Evolutionary conservation across 1,140 invertebrate genomes (phyloP), one percentile per base, ranked within the genome.

Genomic region (Zaprionus ghesquierei): DNA sequence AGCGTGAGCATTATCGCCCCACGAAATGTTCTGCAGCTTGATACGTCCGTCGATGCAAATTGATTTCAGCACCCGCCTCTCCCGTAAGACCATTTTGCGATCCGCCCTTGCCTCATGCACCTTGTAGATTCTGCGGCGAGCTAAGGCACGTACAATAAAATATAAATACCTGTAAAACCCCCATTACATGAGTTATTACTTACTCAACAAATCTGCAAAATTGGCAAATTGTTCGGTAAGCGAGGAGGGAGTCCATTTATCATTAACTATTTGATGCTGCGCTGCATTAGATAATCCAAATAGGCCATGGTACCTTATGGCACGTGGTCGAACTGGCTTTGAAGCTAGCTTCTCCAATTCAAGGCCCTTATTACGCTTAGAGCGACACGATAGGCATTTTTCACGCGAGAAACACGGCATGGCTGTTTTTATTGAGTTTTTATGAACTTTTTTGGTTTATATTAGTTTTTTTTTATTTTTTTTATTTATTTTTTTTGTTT

Each of bases 181-280:
- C n/a, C n/a, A n/a, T n/a, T 6, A 27, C 13, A 23, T n/a, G 13
- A 2, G 8, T 18, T 10, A 29, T 8, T 13, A 72, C 79, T 81
- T 65, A 92, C 90, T 69, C 18, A 92, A 49, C 56, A 91, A 53
- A 44, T 90, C 80, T 5, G 66, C 53, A 73, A 91, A 78, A 18
- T 65, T 59, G 15, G 77, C 69, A 31, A 81, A 92, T 61, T 92
- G 84, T 5, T 91, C 87, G 5, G 64, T 77, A 10, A 89, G 31
- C 0, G 77, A 71, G 15, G 55, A 75, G 5, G 79, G 77, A 0
- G 87, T 75, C 91, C 91, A 92, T 1, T 71, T 71, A 2, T 89
- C 66, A 51, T 90, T 89, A 0, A 81, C 63, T 55, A 92, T 79
- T 46, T 89, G 73, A 51, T 92, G 91, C 29, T 89, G 79, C 1